phyloP scores from a whole-genome alignment of 2,113 vertebrate species.

The Hippolais icterina region DNA sequence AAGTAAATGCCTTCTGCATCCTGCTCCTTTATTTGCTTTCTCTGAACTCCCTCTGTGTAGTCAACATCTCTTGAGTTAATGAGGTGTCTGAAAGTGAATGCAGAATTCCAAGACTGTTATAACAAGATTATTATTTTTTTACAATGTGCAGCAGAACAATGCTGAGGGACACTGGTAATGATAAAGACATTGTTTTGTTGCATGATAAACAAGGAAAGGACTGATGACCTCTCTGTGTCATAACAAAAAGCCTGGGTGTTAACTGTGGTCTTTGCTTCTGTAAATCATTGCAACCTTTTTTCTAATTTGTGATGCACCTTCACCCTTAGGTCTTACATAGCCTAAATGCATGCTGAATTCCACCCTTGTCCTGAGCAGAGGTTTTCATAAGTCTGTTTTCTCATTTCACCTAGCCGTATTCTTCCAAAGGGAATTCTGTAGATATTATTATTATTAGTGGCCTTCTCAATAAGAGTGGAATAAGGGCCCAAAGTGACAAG shows the following conservation, averaged over 20 bases:
- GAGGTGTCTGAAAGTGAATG: conserved; percentile 13
- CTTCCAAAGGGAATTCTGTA: background rate
- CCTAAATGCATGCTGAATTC: background rate
- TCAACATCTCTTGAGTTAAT: background rate
- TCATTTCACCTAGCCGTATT: background rate
- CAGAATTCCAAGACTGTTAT: conserved; percentile 1
- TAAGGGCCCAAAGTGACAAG: background rate
- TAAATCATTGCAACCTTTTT: conserved; percentile 15
- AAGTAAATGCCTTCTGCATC: background rate
- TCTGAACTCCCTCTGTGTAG: background rate
- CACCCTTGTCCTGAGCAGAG: background rate
- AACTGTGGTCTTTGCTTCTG: background rate
- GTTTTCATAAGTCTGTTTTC: background rate
- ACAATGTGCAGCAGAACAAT: background rate
- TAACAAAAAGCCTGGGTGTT: background rate
- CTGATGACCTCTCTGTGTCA: background rate
- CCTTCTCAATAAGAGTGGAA: background rate
- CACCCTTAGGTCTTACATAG: background rate
- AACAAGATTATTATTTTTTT: background rate
- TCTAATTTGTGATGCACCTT: conserved; percentile 20
- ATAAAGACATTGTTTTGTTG: background rate
- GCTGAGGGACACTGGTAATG: background rate
- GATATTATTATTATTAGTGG: background rate
- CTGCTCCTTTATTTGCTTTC: conserved; percentile 8
- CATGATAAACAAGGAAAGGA: background rate